A percentile compares a stretch with the other conserved stretches of the same genome.
phyloP scores from a whole-genome alignment of 2,888 invertebrate genomes.

The Eupithecia dodoneata region DNA sequence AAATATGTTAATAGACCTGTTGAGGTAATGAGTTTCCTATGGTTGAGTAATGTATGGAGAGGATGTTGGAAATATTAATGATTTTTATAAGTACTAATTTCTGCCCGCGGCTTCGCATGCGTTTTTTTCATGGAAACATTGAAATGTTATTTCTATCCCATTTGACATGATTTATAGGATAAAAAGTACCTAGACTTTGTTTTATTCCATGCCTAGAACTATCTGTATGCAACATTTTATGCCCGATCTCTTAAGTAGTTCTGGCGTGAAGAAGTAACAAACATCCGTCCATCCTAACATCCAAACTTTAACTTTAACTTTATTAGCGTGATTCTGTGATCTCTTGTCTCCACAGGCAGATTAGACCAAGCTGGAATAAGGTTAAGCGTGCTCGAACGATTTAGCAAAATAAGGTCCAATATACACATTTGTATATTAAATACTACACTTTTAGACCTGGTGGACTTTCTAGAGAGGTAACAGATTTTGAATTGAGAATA shows the following conservation, averaged over 20 bases:
- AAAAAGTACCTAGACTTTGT: too few relatives aligned
- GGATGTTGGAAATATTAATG: background rate
- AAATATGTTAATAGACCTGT: slow-evolving; percentile 4
- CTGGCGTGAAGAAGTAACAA: too few relatives aligned
- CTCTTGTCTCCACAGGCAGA: background rate
- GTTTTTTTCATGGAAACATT: too few relatives aligned
- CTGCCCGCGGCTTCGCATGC: too few relatives aligned
- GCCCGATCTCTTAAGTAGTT: too few relatives aligned
- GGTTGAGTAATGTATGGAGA: background rate
- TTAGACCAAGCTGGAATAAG: background rate
- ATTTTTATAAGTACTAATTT: background rate
- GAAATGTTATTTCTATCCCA: too few relatives aligned
- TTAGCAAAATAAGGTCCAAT: background rate
- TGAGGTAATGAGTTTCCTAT: background rate
- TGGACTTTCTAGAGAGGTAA: background rate
- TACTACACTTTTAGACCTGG: background rate
- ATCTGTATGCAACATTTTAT: too few relatives aligned
- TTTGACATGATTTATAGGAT: too few relatives aligned
- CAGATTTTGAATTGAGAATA: background rate
- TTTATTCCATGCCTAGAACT: too few relatives aligned
- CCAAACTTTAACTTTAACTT: too few relatives aligned
- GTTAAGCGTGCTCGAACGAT: background rate
- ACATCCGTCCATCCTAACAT: too few relatives aligned
- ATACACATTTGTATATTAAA: background rate
- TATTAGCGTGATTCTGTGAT: too few relatives aligned